Evolutionary conservation across 2,113 vertebrate genomes (phyloP).

Genomic region (Burhinus oedicnemus): DNA sequence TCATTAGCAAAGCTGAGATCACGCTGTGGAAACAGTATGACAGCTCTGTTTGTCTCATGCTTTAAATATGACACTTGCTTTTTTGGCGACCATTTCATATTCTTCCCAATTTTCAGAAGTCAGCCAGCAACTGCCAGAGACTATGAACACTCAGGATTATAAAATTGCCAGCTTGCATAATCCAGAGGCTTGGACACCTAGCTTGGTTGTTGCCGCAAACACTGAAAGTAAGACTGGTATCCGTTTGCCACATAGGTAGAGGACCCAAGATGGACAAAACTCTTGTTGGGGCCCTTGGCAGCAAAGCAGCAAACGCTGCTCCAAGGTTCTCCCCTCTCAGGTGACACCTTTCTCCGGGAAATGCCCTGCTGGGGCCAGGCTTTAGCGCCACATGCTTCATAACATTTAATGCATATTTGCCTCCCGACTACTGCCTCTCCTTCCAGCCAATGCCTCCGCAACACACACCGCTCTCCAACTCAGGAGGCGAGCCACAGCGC

Average conservation of each 20-base stretch:
- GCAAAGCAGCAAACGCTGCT: accelerated
- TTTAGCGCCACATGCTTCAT: not conserved
- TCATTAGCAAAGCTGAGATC: not conserved
- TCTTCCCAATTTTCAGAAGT: not conserved
- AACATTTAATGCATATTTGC: accelerated
- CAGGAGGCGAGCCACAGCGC: not conserved
- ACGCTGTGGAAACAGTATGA: not conserved
- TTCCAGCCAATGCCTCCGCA: not conserved
- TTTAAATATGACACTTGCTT: not conserved
- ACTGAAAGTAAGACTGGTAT: not conserved
- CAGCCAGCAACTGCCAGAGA: not conserved
- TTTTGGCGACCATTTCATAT: not conserved
- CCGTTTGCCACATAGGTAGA: not conserved
- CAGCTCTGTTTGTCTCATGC: not conserved
- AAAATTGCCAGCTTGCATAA: not conserved
- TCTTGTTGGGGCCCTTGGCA: not conserved
- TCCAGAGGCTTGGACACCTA: not conserved
- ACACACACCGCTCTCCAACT: too few species aligned
- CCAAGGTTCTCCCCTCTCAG: too few species aligned
- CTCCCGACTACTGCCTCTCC: not conserved
- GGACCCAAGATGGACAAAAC: not conserved
- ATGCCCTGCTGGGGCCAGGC: not conserved
- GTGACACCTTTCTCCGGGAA: not conserved
- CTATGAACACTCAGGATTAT: not conserved
- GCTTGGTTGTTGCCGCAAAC: not conserved